Percentiles rank a stretch among this genome's conserved stretches.
Evolutionary conservation across 2,797 vertebrate species (phyloP).

Genomic region (Acanthiza pusilla): DNA sequence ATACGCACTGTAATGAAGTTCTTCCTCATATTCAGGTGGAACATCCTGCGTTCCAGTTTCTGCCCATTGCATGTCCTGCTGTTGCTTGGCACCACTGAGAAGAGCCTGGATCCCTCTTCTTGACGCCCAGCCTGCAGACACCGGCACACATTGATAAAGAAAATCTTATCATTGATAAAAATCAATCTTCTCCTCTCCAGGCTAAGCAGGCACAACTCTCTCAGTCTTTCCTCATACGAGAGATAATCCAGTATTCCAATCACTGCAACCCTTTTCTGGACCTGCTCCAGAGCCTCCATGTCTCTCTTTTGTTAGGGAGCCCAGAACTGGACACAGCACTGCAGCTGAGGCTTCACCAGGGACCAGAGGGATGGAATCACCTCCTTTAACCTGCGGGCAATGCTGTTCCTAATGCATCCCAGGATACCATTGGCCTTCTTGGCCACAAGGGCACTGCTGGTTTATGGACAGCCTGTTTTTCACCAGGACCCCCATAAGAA

Average conservation of each 20-base stretch:
- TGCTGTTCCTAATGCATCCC: neutral
- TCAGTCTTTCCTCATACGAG: neutral
- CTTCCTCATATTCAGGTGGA: neutral
- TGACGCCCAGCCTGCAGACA: rapidly evolving
- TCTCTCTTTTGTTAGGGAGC: neutral
- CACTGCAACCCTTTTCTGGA: neutral
- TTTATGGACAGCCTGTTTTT: neutral
- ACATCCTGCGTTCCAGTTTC: neutral
- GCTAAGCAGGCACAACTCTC: neutral
- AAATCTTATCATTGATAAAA: neutral
- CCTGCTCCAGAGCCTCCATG: neutral
- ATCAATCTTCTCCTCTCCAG: neutral
- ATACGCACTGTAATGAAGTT: neutral
- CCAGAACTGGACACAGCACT: neutral
- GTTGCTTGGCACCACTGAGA: neutral
- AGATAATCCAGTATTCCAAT: neutral
- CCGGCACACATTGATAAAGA: neutral
- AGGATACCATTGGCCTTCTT: no score
- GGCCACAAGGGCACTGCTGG: neutral
- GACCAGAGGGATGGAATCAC: neutral
- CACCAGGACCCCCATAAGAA: neutral
- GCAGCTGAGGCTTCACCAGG: neutral
- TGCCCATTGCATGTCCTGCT: neutral
- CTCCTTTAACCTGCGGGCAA: rapidly evolving
- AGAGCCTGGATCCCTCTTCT: neutral